Base-by-base conservation (phyloP, 2,797 vertebrate species). In the Halcyon leucocephala region DNA sequence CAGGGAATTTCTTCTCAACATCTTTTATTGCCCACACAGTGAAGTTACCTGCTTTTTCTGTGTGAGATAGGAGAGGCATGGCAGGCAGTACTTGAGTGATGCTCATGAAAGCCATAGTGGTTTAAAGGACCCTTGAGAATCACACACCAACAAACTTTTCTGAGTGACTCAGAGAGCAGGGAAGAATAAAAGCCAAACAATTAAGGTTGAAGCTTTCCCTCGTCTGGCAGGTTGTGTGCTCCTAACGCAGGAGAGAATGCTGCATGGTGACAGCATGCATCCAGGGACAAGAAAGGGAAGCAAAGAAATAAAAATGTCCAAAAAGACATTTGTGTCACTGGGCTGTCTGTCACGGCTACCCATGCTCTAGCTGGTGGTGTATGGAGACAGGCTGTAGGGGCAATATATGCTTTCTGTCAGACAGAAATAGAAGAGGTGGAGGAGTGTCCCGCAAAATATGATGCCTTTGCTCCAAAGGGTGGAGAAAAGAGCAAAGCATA, bases 141-240 rank as follows among this genome's bases (percentile, higher is more conserved):
- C 60, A 66, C 62, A 77, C 19, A 33, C 18, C 14, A 37, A 57
- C 9, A 90, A 85, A 44, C 13, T 71, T 79, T 67, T 78, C 60
- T 78, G 39, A 28, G 9, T 67, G 46, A 61, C 42, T 25, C 37
- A 79, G 54, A 85, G 21, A 72, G 51, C 21, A 42, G 13, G 12
- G 26, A 87, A 87, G 51, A 77, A 16, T 52, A 52, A 48, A 79
- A 93, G 31, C 17, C 51, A 60, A 90, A 41, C 17, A 76, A 51
- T 52, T 41, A 19, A 69, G 11, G 3, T 7, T 80, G 76, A 55
- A 65, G 61, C 17, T 60, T 21, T 61, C 42, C 15, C 26, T 78
- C 2, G 0, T 35, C 67, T 79, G 41, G 49, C 37, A 61, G 46
- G 33, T 41, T 85, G 18, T 9, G 0, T 15, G 25, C 19, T 61